These are phyloP conservation scores for Luperina nickerlii DNA, from an alignment of 2,888 invertebrate species.

Conservation along the genomic window DNA sequence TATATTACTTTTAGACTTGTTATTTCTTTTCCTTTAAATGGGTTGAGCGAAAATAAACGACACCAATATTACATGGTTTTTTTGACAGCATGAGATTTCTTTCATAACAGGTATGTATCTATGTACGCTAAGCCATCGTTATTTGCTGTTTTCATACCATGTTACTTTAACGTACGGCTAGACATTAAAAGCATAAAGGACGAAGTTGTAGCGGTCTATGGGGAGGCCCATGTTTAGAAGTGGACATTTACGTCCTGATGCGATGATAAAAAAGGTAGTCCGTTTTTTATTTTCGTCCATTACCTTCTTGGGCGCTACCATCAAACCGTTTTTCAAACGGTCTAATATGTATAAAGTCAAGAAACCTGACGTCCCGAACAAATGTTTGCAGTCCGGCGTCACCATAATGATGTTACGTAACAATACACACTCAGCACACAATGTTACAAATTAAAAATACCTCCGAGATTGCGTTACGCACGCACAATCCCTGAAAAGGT, in stretches of 20 bases:
- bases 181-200: conserved; percentile 23
- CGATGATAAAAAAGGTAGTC: conserved; percentile 52
- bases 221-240: conserved; percentile 33
- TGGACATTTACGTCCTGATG: conserved; percentile 52
- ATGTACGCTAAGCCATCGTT: not conserved
- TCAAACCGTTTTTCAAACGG: conserved; percentile 32
- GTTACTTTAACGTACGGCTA: not conserved
- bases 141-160: conserved; percentile 5
- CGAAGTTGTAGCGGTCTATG: conserved; percentile 24
- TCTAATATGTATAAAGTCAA: conserved; percentile 38
- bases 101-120: not conserved
- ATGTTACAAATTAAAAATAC: conserved; percentile 78
- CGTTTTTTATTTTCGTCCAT: conserved; percentile 43
- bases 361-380: conserved; percentile 41
- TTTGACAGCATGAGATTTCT: conserved; percentile 28
- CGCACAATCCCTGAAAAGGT: conserved; percentile 71
- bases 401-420: conserved; percentile 46
- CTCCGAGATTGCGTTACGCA: conserved; percentile 73
- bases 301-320: conserved; percentile 10
- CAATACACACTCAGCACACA: conserved; percentile 63
- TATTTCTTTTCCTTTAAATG: conserved; percentile 2
- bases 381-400: conserved; percentile 42
- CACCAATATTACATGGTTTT: conserved; percentile 17
- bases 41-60: conserved; percentile 7
- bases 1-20: conserved; percentile 3